Evolutionary conservation across 2,888 invertebrate species (phyloP), one percentile per base, ranked within the genome.

Genomic region (Drosophila borborema): DNA sequence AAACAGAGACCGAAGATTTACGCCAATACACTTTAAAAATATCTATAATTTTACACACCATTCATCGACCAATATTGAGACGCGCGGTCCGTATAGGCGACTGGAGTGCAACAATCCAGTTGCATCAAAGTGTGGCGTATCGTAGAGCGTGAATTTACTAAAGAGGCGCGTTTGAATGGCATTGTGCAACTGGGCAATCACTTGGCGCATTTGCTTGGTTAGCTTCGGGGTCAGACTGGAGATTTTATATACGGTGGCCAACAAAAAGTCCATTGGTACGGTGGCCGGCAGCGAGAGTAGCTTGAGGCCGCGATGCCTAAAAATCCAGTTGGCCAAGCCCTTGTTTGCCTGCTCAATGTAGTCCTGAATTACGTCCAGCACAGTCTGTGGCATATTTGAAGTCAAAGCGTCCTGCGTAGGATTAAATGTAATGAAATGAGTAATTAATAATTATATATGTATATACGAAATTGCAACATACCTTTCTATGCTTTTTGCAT

Each of bases 281-380:
- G 97, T 95, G 90, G 97, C 98, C 0, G 99, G 98, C 69, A 98
- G 94, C 61, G 97, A 96, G 2, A 98, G 93, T 54, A 97, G 94
- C 84, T 97, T 96, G 93, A 98, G 95, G 51, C 97, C 96, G 77
- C 95, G 95, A 90, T 97, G 96, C 83, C 96, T 96, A 94, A 98
- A 97, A 77, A 98, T 94, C 97, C 98, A 98, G 93, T 97, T 98
- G 64, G 97, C 94, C 34, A 99, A 93, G 3, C 98, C 98, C 91
- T 96, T 97, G 93, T 99, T 98, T 0, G 98, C 97, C 0, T 97
- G 96, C 91, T 98, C 97, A 79, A 98, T 98, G 0, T 98, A 98
- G 91, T 97, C 97, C 94, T 98, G 98, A 93, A 99, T 97, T 90
- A 97, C 96, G 83, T 96, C 96, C 93, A 97, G 95, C 85, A 99